Conservation (phyloP, 2,888 invertebrate genomes). For the Globia sparganii region DNA sequence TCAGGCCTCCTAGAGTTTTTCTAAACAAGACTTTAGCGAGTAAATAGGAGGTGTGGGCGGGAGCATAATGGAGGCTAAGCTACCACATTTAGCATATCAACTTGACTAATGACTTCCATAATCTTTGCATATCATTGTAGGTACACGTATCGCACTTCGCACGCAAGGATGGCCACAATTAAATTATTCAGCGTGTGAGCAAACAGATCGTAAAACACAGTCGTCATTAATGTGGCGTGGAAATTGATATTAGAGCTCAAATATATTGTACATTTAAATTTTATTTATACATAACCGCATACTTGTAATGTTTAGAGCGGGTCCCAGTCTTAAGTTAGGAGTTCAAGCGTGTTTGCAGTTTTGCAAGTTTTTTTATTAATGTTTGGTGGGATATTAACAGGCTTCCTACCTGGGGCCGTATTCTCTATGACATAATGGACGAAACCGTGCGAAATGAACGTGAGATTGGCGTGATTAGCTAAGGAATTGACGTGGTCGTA, state of each 20-base stretch:
- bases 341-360: neutral
- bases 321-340: conserved; percentile 5
- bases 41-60: neutral
- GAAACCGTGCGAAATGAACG: too few species aligned
- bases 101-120: neutral
- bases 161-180: conserved; percentile 53
- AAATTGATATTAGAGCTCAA: conserved; percentile 65
- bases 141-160: conserved; percentile 23
- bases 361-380: neutral
- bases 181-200: conserved; percentile 53
- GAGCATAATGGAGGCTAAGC: neutral
- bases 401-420: too few species aligned
- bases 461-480: too few species aligned
- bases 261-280: conserved; percentile 64
- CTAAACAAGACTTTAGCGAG: too few species aligned
- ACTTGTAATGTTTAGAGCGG: conserved; percentile 47
- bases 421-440: too few species aligned
- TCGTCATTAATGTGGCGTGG: conserved; percentile 48
- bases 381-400: too few species aligned
- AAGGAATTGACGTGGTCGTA: too few species aligned
- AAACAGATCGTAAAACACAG: conserved; percentile 60
- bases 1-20: neutral
- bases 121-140: conserved; percentile 27
- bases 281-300: conserved; percentile 61
- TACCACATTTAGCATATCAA: conserved; percentile 1